These are phyloP conservation scores for Auanema freiburgensis DNA, from an alignment of 2,888 invertebrate species.

Conservation along the genomic window DNA sequence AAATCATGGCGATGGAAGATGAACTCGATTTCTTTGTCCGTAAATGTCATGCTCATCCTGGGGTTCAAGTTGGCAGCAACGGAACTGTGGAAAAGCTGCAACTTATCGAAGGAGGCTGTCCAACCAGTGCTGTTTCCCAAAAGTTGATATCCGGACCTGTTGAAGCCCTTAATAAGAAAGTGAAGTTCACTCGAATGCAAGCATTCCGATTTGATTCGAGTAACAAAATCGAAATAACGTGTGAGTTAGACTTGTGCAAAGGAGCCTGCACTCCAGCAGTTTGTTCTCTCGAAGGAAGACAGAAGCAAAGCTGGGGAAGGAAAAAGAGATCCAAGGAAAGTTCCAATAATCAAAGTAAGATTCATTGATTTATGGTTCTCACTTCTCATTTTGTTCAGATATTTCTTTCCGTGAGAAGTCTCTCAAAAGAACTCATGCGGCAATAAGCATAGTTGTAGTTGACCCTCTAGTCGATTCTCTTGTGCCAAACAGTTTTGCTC, in stretches of 20 bases:
- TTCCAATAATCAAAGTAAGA: too few species aligned
- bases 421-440: constrained; percentile 54
- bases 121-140: constrained; percentile 61
- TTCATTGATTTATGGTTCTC: too few species aligned
- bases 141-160: constrained; percentile 60
- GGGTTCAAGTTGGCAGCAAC: constrained; percentile 22
- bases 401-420: too few species aligned
- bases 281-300: constrained; percentile 50
- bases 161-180: constrained; percentile 33
- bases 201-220: constrained; percentile 64
- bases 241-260: constrained; percentile 61
- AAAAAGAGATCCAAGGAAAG: constrained; percentile 59
- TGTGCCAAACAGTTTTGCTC: constrained; percentile 52
- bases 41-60: constrained; percentile 61
- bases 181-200: constrained; percentile 41
- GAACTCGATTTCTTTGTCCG: constrained; percentile 63
- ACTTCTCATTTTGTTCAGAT: too few species aligned
- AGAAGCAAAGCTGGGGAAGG: constrained; percentile 54
- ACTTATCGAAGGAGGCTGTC: constrained; percentile 60
- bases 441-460: constrained; percentile 59
- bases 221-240: constrained; percentile 55
- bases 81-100: constrained; percentile 50
- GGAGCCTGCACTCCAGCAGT: constrained; percentile 56
- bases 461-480: constrained; percentile 60
- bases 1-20: constrained; percentile 64